These are phyloP conservation scores for Oligia fasciuncula DNA, from an alignment of 2,888 invertebrate species.

Conservation along the genomic window DNA sequence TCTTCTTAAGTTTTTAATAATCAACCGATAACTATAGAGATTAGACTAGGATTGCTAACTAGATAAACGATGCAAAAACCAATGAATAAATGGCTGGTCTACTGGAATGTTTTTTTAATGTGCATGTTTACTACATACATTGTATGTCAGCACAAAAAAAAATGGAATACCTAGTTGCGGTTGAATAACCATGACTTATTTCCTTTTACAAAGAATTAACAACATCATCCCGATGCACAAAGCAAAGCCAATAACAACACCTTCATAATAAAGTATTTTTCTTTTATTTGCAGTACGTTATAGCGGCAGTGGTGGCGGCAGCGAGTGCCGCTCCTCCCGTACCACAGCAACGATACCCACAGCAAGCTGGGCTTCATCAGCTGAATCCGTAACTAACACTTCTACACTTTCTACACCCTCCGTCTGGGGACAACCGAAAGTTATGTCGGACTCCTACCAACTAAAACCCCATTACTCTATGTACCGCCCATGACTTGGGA, in stretches of 20 bases:
- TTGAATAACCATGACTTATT: not conserved
- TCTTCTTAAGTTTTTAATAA: no score
- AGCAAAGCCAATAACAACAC: not conserved
- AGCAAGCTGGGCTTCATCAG: conserved; percentile 73
- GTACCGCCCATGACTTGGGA: not conserved
- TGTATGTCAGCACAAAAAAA: no score
- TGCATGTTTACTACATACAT: no score
- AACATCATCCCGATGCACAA: not conserved
- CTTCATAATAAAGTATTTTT: not conserved
- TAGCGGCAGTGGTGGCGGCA: conserved; percentile 70
- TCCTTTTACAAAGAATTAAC: not conserved
- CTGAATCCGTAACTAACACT: conserved; percentile 74
- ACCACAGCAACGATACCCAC: conserved; percentile 72
- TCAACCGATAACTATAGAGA: no score
- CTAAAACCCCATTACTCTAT: not conserved
- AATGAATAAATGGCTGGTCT: no score
- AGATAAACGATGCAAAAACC: no score
- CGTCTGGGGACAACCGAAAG: not conserved
- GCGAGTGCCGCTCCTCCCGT: conserved; percentile 77
- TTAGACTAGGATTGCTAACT: no score
- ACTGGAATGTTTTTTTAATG: no score
- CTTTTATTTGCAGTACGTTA: conserved; percentile 70
- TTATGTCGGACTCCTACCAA: not conserved
- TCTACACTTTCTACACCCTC: not conserved
- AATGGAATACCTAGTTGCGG: no score